phyloP scores from a whole-genome alignment of 2,888 invertebrate genomes.

The Platycheirus albimanus region DNA sequence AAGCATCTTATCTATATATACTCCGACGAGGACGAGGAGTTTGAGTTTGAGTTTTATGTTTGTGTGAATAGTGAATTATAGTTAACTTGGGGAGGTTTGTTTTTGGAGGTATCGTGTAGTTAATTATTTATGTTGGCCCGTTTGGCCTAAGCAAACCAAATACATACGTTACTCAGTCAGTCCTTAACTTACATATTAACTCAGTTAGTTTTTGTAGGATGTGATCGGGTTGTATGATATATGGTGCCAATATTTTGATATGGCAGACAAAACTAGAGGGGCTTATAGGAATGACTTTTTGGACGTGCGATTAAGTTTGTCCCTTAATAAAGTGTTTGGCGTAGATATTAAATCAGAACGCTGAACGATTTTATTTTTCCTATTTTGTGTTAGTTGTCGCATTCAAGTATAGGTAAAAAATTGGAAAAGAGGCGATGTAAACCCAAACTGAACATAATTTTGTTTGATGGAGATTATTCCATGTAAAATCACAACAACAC shows the following conservation, averaged over 20 bases:
- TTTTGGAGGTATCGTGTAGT: conserved; percentile 77
- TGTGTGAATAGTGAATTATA: conserved; percentile 53
- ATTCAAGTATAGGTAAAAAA: too few species aligned
- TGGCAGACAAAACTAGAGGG: neutral
- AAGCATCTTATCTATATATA: conserved; percentile 81
- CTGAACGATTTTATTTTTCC: too few species aligned
- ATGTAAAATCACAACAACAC: too few species aligned
- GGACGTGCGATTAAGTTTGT: conserved; percentile 55
- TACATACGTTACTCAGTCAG: too few species aligned
- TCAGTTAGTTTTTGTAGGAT: conserved; percentile 28
- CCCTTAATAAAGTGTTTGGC: conserved; percentile 29
- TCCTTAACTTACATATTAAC: too few species aligned
- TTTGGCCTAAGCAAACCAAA: conserved; percentile 3
- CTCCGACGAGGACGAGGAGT: conserved; percentile 14
- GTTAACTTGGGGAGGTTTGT: conserved; percentile 29
- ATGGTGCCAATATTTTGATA: conserved; percentile 46
- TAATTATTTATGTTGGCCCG: conserved; percentile 81
- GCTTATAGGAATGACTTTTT: conserved; percentile 1
- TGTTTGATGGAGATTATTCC: too few species aligned
- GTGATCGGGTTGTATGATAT: conserved; percentile 66
- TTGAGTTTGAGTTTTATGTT: conserved; percentile 31
- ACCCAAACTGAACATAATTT: too few species aligned
- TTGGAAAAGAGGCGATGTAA: too few species aligned
- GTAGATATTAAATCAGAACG: neutral
- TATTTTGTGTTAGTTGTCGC: too few species aligned